phyloP scores from a whole-genome alignment of 2,888 invertebrate species.

The Atethmia centrago region DNA sequence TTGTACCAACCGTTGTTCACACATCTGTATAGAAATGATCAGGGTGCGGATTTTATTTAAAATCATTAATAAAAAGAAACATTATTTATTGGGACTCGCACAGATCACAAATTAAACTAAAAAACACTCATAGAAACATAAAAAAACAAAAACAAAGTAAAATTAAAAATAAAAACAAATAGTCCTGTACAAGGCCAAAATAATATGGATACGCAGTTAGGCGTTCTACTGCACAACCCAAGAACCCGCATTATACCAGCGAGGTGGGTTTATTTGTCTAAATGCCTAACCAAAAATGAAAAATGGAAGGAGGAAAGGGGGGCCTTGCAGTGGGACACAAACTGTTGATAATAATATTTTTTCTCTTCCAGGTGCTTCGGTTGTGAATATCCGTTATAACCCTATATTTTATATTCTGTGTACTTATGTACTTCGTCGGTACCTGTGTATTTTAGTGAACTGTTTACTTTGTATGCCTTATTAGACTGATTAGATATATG shows the following conservation, averaged over 20 bases:
- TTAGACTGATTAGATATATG: slow-evolving; percentile 71
- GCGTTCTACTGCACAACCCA: background rate
- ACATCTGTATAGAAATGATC: background rate
- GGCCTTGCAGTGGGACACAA: background rate
- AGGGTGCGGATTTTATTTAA: background rate
- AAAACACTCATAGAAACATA: too few species aligned
- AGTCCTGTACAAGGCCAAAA: too few species aligned
- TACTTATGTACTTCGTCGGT: slow-evolving; percentile 59
- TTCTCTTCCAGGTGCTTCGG: background rate
- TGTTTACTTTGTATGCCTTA: slow-evolving; percentile 67
- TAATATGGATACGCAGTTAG: background rate
- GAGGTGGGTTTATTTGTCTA: background rate
- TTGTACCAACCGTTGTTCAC: background rate
- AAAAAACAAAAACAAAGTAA: too few species aligned
- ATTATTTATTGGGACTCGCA: too few species aligned
- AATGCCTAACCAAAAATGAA: background rate
- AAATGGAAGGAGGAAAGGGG: background rate
- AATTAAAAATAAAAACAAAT: too few species aligned
- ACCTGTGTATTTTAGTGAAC: slow-evolving; percentile 64
- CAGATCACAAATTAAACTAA: too few species aligned
- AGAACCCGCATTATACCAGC: background rate
- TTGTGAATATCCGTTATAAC: slow-evolving; percentile 7
- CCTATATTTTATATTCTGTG: slow-evolving; percentile 34
- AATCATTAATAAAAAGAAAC: too few species aligned
- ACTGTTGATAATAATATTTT: background rate